phyloP scores from a whole-genome alignment of 1,140 invertebrate genomes.

The Drosophila kohkoa region DNA sequence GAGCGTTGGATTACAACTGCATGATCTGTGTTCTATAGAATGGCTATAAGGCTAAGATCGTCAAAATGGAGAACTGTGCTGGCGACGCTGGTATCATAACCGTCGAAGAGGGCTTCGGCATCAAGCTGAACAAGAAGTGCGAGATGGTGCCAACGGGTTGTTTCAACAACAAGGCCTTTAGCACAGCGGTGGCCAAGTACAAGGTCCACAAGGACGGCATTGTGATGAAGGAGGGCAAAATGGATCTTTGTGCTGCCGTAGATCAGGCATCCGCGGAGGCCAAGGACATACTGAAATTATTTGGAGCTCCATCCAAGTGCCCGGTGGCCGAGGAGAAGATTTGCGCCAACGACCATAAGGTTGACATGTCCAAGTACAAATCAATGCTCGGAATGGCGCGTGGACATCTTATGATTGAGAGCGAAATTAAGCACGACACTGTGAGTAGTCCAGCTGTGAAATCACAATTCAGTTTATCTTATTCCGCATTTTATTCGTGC shows the following conservation, averaged over 20 bases:
- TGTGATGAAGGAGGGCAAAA: constrained; percentile 77
- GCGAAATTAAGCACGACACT: constrained; percentile 78
- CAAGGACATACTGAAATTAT: constrained; percentile 77
- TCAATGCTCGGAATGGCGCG: constrained; percentile 76
- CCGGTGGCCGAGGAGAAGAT: constrained; percentile 79
- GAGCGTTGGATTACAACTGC: too few species aligned
- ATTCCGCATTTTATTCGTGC: background rate
- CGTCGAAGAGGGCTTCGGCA: constrained; percentile 60
- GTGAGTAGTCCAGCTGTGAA: constrained; percentile 44
- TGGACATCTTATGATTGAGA: constrained; percentile 73
- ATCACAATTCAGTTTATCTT: background rate
- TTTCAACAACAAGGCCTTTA: constrained; percentile 72
- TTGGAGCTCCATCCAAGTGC: constrained; percentile 73
- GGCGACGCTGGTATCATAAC: constrained; percentile 68
- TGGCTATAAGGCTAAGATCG: constrained; percentile 78
- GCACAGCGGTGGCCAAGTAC: constrained; percentile 68
- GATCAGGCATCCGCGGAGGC: constrained; percentile 67
- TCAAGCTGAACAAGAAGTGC: constrained; percentile 82
- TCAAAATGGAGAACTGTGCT: constrained; percentile 80
- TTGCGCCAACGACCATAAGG: constrained; percentile 72
- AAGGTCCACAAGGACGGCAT: constrained; percentile 78
- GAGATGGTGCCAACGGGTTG: constrained; percentile 77
- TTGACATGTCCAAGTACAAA: constrained; percentile 80
- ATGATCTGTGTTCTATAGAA: constrained; percentile 51
- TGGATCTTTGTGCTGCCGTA: constrained; percentile 73